These are phyloP conservation scores for Pelodiscus sinensis DNA, from an alignment of 2,113 vertebrate species.

Conservation along the genomic window DNA sequence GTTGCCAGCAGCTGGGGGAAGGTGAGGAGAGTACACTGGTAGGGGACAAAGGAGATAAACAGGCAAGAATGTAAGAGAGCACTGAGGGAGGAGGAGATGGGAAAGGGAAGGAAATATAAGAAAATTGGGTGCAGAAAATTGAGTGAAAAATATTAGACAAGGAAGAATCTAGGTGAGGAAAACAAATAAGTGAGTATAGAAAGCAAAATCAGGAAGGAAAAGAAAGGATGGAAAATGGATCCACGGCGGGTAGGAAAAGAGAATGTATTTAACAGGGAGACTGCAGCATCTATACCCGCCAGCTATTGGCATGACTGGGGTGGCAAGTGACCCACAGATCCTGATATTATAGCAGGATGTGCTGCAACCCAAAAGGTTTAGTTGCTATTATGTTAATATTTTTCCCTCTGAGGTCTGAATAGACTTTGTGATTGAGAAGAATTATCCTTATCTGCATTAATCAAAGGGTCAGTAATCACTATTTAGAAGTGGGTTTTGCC, in stretches of 20 bases:
- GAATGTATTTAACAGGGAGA: background rate
- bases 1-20: fast-evolving
- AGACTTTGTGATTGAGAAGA: background rate
- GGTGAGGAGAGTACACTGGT: fast-evolving
- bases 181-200: background rate
- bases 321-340: background rate
- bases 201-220: background rate
- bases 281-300: fast-evolving
- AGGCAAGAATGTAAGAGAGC: background rate
- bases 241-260: background rate
- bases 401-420: background rate
- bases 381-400: background rate
- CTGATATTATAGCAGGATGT: background rate
- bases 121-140: background rate
- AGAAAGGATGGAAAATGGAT: background rate
- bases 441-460: background rate
- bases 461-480: no score
- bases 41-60: slow-evolving; percentile 6
- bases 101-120: background rate
- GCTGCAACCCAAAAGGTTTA: background rate
- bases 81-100: background rate
- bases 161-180: background rate
- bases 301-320: background rate
- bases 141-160: background rate
- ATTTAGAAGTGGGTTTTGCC: no score